Evolutionary conservation across 2,113 vertebrate genomes (phyloP), one percentile per base, ranked within the genome.

Genomic region (Pachycephala philippinensis): DNA sequence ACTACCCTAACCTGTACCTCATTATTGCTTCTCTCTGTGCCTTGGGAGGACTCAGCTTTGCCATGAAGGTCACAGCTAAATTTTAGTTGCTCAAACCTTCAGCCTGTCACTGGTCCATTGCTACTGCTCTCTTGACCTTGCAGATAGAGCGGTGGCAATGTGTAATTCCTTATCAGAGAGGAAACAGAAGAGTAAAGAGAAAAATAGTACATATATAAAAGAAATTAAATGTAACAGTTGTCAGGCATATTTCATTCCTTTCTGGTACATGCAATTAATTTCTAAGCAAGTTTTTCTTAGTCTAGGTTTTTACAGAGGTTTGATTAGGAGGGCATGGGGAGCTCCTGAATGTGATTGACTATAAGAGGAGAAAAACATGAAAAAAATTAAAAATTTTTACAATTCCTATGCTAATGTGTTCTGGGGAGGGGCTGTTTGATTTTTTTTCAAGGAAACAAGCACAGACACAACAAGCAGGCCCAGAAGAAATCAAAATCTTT

Each of bases 401-500:
- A 54, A 60, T 68, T 66, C 8, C 8, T 76, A 35, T 52, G 21
- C 26, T 56, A 37, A 71, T 53, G 3, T 42, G 5, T 40, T 63
- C 1, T 0, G 3, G 14, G 2, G 13, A 75, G 44, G 15, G 1
- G 11, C 33, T 68, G 24, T 24, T 54, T 27, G 11, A 6, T 31
- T 28, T 59, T 15, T 15, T 28, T 33, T 37, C 27, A 56, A 53
- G 12, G 28, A 56, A 89, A 33, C 8, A 77, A 49, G 10, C 2
- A 89, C 54, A 23, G 13, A 23, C 6, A 7, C 6, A 74, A 52
- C 14, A 15, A 57, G 6, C 21, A 61, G 27, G 5, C 45, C 4
- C 16, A 50, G 61, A 84, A 94, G 0, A 5, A 56, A 47, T 26
- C 10, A 6, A 81, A 77, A 52, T 23, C 1, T 84, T 90, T 57